phyloP scores from a whole-genome alignment of 2,888 invertebrate genomes.

The Lacanobia oleracea region DNA sequence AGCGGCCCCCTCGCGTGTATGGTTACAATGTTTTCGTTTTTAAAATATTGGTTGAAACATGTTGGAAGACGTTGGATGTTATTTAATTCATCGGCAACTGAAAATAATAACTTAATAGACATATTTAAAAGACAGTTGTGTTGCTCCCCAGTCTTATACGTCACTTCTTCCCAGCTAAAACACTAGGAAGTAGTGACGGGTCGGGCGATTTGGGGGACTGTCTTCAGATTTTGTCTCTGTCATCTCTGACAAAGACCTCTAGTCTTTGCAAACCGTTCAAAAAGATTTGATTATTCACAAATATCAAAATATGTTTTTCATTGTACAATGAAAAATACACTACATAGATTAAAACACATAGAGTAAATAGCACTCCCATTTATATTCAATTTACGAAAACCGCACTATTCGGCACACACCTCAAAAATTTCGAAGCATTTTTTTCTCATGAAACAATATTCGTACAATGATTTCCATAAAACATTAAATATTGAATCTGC shows the following conservation, averaged over 20 bases:
- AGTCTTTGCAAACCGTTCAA: too few species aligned
- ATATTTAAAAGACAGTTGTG: too few species aligned
- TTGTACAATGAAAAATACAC: neutral
- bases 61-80: neutral
- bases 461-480: constrained; percentile 17
- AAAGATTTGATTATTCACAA: too few species aligned
- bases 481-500: constrained; percentile 48
- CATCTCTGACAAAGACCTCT: too few species aligned
- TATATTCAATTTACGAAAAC: neutral
- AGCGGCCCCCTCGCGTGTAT: neutral
- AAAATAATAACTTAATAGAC: too few species aligned
- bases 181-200: too few species aligned
- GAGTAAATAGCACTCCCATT: neutral
- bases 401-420: neutral
- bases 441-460: constrained; percentile 18
- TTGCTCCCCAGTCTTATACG: too few species aligned
- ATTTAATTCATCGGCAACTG: neutral
- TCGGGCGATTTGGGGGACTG: too few species aligned
- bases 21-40: neutral
- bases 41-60: neutral
- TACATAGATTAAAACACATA: neutral
- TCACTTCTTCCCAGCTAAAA: too few species aligned
- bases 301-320: neutral
- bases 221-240: too few species aligned
- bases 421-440: neutral